Base-by-base conservation (phyloP, 1,140 invertebrate genomes). In the Ladona fulva region DNA sequence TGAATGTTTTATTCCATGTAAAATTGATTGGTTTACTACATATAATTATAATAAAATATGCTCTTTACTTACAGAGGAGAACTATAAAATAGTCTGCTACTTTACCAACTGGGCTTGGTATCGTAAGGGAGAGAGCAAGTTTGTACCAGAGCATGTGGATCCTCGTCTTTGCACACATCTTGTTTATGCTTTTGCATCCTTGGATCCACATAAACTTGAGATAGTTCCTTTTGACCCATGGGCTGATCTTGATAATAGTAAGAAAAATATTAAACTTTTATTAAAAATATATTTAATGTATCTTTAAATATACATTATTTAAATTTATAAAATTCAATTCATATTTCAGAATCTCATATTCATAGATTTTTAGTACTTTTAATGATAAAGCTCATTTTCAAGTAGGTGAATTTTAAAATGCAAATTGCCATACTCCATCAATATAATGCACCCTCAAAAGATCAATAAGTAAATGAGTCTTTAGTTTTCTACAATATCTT, bases 31-130 rank as follows among this genome's bases (percentile, higher is more conserved):
- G n/a, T n/a, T n/a, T n/a, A n/a, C 29, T 37, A 8, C 29, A 37
- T 37, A n/a, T n/a, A 37, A 37, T 5, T 37, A 37, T 37, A 37
- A n/a, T n/a, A n/a, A 52, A 52, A 66, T 66, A 11, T 76, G n/a
- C n/a, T 29, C 29, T 76, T 29, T 7, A 19, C 10, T 76, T 76
- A 1, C 25, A 76, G 83, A 84, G 0, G 79, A 83, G 24, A 82
- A 81, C 1, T 84, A 85, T 5, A 88, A 88, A 79, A 90, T 97
- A 0, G 89, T 96, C 0, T 97, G 95, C 84, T 96, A 96, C 81
- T 88, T 95, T 81, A 94, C 94, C 0, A 96, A 92, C 81, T 97
- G 95, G 95, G 90, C 94, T 0, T 91, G 94, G 82, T 95, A 95
- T 82, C 88, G 95, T 74, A 92, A 93, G 80, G 91, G 88, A 0